phyloP scores from a whole-genome alignment of 53 echinoderm and acorn worm genomes.

The Zoroaster sp. region DNA sequence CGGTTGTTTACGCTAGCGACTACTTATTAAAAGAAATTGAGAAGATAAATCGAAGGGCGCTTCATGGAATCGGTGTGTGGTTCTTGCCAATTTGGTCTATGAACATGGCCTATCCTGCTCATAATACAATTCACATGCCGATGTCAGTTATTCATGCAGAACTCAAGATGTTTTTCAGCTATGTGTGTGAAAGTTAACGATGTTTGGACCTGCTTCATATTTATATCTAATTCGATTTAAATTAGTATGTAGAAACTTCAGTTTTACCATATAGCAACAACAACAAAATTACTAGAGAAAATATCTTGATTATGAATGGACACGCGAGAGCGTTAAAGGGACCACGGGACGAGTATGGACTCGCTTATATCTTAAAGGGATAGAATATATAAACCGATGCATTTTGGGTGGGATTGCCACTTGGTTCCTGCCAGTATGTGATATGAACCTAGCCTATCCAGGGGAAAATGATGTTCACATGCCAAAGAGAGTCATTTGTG shows the following conservation, averaged over 20 bases:
- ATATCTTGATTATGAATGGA: too few relatives aligned
- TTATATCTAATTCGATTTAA: too few relatives aligned
- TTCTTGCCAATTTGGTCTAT: constrained; percentile 36
- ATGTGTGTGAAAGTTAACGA: too few relatives aligned
- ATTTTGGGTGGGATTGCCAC: not conserved
- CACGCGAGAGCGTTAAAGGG: too few relatives aligned
- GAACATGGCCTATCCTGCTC: constrained; percentile 28
- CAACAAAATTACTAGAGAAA: too few relatives aligned
- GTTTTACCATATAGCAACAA: too few relatives aligned
- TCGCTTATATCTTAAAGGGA: not conserved
- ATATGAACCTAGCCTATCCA: constrained; percentile 18
- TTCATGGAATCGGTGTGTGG: constrained; percentile 1
- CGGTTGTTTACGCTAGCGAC: constrained; percentile 11
- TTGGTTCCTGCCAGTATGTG: constrained; percentile 7
- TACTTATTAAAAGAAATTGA: not conserved
- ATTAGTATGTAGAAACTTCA: too few relatives aligned
- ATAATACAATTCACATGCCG: constrained; percentile 29
- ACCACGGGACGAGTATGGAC: too few relatives aligned
- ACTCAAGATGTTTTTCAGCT: constrained; percentile 35
- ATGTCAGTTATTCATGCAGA: not conserved
- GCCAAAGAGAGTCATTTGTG: not conserved
- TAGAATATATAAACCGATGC: not conserved
- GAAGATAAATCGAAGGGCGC: not conserved
- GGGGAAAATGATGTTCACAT: not conserved
- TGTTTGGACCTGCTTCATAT: too few relatives aligned